Conservation (phyloP, 1,140 invertebrate species). For the Drosophila neocordata region DNA sequence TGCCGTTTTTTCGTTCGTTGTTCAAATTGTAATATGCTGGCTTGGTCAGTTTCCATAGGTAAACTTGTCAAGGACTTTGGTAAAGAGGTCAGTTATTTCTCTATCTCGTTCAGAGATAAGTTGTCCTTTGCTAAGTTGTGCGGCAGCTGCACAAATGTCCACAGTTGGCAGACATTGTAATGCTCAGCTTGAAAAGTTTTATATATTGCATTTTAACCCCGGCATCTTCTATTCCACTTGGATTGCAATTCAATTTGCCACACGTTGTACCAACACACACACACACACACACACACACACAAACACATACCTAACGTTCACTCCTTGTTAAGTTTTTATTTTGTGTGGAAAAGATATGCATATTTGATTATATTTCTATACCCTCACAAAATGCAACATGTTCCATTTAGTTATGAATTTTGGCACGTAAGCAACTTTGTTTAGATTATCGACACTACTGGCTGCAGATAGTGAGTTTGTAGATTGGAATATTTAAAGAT, state of each 20-base stretch:
- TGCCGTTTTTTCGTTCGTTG: conserved; percentile 14
- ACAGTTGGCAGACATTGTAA: conserved; percentile 24
- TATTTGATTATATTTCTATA: conserved; percentile 8
- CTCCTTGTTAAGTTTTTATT: conserved; percentile 31
- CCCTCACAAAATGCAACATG: background rate
- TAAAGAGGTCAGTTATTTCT: background rate
- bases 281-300: conserved; percentile 7
- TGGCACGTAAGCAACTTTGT: background rate
- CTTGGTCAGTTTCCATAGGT: conserved; percentile 28
- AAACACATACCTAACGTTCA: background rate
- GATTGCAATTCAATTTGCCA: conserved; percentile 45
- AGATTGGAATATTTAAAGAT: no score
- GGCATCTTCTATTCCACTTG: conserved; percentile 14
- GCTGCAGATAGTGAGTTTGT: no score
- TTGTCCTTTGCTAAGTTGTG: conserved; percentile 28
- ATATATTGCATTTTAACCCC: conserved; percentile 21
- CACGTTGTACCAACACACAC: conserved; percentile 29
- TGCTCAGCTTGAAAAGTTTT: conserved; percentile 12
- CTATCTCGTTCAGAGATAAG: conserved; percentile 21
- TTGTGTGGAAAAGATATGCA: background rate
- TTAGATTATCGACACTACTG: no score
- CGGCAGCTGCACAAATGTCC: conserved; percentile 17
- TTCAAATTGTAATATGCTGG: conserved; percentile 22
- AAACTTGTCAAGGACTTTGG: conserved; percentile 27
- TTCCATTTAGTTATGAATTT: background rate